Evolutionary conservation across 1,140 invertebrate genomes (phyloP).

Genomic region (Drosophila grimshawi): DNA sequence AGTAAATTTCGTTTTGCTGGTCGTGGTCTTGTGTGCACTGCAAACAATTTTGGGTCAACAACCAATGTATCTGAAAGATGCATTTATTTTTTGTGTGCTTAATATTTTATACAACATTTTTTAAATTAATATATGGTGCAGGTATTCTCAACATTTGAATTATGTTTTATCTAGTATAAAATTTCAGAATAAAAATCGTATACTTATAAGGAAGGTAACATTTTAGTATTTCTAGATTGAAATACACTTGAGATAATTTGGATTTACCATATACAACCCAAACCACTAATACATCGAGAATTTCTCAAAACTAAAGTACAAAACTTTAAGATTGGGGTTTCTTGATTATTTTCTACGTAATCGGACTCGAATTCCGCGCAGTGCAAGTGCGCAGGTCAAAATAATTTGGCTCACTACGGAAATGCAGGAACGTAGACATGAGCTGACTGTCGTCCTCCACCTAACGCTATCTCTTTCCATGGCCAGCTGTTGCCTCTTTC

Average conservation of each 20-base stretch:
- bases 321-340: no score
- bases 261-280: no score
- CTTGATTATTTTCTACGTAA: neutral
- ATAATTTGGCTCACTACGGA: conserved; percentile 71
- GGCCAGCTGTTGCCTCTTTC: conserved; percentile 58
- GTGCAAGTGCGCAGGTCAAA: conserved; percentile 66
- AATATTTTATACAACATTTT: neutral
- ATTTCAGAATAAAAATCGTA: no score
- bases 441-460: conserved; percentile 16
- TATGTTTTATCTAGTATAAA: no score
- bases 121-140: no score
- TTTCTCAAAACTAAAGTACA: no score
- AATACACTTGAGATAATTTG: no score
- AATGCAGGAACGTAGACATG: conserved; percentile 38
- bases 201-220: no score
- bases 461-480: conserved; percentile 49
- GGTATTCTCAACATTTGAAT: no score
- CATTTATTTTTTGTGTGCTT: no score
- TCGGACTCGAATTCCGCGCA: conserved; percentile 29
- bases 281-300: no score
- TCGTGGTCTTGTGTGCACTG: conserved; percentile 37
- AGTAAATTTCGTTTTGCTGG: conserved; percentile 40
- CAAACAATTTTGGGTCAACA: conserved; percentile 4
- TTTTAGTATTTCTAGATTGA: no score
- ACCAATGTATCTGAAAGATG: neutral